These are phyloP conservation scores for Scaptomyza tumidula DNA, from an alignment of 2,888 invertebrate species.

Conservation along the genomic window DNA sequence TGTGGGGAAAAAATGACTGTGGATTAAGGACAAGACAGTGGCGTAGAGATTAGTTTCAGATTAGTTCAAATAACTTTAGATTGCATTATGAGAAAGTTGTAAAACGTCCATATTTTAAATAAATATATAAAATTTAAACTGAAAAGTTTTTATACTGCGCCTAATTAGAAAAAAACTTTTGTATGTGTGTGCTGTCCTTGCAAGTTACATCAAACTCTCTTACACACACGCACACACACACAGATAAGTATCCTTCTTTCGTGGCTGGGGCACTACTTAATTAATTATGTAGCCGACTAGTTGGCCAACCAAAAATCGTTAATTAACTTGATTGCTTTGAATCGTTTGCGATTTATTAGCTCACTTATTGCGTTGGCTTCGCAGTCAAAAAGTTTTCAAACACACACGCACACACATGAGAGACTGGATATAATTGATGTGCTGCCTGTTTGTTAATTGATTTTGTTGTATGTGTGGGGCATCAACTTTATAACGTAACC, in stretches of 20 bases:
- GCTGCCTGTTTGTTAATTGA: slow-evolving; percentile 69
- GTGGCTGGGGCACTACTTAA: slow-evolving; percentile 62
- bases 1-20: neutral
- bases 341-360: slow-evolving; percentile 72
- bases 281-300: slow-evolving; percentile 76
- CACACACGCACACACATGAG: slow-evolving; percentile 24
- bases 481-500: slow-evolving; percentile 40
- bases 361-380: slow-evolving; percentile 58
- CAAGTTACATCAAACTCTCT: slow-evolving; percentile 13
- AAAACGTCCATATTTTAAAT: too few species aligned
- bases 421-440: slow-evolving; percentile 64
- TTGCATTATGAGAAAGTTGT: too few species aligned
- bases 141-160: slow-evolving; percentile 4
- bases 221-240: slow-evolving; percentile 6
- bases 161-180: slow-evolving; percentile 21
- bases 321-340: slow-evolving; percentile 80
- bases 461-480: slow-evolving; percentile 49
- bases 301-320: slow-evolving; percentile 70
- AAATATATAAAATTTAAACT: too few species aligned
- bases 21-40: neutral
- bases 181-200: slow-evolving; percentile 30
- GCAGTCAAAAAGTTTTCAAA: slow-evolving; percentile 58
- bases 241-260: slow-evolving; percentile 19
- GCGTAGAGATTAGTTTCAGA: neutral
- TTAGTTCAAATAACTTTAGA: too few species aligned